A percentile compares a stretch with the other conserved stretches of the same genome.
Evolutionary conservation across 2,888 invertebrate genomes (phyloP).

Genomic region (Brachyopa scutellaris): DNA sequence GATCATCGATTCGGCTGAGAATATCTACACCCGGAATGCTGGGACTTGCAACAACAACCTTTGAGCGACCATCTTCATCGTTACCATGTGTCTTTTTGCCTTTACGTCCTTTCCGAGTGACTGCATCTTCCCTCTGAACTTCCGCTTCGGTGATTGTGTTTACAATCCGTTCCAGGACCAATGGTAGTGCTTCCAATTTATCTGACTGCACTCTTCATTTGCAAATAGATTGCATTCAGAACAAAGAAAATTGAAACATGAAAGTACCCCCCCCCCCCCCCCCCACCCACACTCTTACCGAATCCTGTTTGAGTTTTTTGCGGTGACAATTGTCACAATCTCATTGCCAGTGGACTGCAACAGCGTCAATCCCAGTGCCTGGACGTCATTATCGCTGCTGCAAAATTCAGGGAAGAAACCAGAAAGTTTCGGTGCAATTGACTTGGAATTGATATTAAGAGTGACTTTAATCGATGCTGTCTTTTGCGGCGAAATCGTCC

Average conservation of each 20-base stretch:
- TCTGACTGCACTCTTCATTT: conserved; percentile 80
- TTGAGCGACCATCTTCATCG: conserved; percentile 70
- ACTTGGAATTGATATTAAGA: conserved; percentile 76
- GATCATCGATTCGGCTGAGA: conserved; percentile 78
- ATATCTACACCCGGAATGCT: conserved; percentile 78
- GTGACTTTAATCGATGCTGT: conserved; percentile 80
- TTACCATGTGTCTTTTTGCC: conserved; percentile 27
- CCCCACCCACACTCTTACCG: conserved; percentile 76
- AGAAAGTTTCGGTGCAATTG: conserved; percentile 76
- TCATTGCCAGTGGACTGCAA: conserved; percentile 76
- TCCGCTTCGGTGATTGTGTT: conserved; percentile 74
- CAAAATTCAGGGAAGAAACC: conserved; percentile 79
- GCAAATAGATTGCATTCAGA: conserved; percentile 41
- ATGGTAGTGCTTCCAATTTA: conserved; percentile 78
- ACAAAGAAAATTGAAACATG: conserved; percentile 8
- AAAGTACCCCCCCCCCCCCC: no score
- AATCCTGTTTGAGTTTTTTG: conserved; percentile 81
- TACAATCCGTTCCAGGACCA: conserved; percentile 79
- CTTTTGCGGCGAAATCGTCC: conserved; percentile 78
- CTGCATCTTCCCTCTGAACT: conserved; percentile 72
- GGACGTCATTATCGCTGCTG: conserved; percentile 76
- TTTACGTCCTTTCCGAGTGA: conserved; percentile 66
- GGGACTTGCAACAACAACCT: conserved; percentile 76
- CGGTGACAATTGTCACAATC: conserved; percentile 80
- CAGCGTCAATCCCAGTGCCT: conserved; percentile 78